phyloP scores from a whole-genome alignment of 2,113 vertebrate species.

The Oncorhynchus gorbuscha region DNA sequence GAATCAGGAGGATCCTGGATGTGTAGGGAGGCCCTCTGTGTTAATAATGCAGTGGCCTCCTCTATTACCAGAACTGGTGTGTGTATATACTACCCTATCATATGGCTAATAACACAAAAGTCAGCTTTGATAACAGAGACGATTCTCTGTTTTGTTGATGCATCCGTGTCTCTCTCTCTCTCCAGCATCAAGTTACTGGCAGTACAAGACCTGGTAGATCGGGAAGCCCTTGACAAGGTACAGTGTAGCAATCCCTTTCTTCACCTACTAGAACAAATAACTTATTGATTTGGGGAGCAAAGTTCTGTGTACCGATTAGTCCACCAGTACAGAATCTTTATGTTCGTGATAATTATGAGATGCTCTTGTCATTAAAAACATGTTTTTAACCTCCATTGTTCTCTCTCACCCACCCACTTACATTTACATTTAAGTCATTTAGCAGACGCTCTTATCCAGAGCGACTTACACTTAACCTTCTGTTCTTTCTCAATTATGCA shows the following conservation, averaged over 20 bases:
- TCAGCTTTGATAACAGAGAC: background rate
- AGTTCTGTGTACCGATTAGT: background rate
- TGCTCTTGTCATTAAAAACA: background rate
- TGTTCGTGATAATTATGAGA: background rate
- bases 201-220: constrained; percentile 90
- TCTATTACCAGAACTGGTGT: no score
- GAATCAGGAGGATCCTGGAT: background rate
- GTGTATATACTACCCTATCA: background rate
- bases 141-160: constrained; percentile 2
- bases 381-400: background rate
- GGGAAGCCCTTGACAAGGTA: constrained; percentile 94
- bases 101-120: background rate
- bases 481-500: constrained; percentile 1
- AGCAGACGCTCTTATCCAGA: no score
- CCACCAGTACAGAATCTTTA: background rate
- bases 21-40: background rate
- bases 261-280: background rate
- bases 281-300: background rate
- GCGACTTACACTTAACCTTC: background rate
- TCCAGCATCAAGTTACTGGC: constrained; percentile 93
- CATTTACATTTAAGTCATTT: no score
- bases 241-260: background rate
- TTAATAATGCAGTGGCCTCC: background rate
- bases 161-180: constrained; percentile 37
- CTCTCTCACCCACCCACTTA: background rate